A percentile compares a stretch with the other conserved stretches of the same genome.
Conservation (phyloP, 2,797 vertebrate species). For the Sebastes nivosus region DNA sequence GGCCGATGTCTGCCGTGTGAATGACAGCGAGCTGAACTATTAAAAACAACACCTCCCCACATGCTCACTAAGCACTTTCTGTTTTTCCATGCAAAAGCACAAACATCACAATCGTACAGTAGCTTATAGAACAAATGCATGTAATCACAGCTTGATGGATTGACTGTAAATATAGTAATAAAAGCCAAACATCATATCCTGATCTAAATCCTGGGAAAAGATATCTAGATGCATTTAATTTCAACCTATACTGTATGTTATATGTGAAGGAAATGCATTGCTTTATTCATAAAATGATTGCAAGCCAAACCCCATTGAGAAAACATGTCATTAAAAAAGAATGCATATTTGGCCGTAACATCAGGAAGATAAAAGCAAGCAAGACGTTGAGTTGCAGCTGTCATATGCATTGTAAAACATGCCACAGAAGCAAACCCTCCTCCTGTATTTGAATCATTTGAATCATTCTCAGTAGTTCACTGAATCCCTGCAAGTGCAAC, state of each 20-base stretch:
- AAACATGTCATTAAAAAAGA: not conserved
- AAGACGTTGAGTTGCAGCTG: not conserved
- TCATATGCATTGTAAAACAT: not conserved
- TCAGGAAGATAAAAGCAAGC: not conserved
- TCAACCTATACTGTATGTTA: not conserved
- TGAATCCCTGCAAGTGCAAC: not conserved
- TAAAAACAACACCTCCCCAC: constrained; percentile 50
- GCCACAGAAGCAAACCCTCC: not conserved
- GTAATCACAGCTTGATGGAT: not conserved
- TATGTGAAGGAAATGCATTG: not conserved
- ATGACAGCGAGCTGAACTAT: constrained; percentile 65
- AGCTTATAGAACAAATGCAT: not conserved
- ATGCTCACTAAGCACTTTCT: constrained; percentile 13
- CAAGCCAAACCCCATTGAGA: not conserved
- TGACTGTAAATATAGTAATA: not conserved
- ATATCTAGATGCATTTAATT: not conserved
- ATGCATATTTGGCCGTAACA: not conserved
- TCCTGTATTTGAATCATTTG: not conserved
- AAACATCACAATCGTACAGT: not conserved
- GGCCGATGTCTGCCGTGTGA: constrained; percentile 77
- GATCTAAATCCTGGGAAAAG: not conserved
- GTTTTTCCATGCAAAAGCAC: not conserved
- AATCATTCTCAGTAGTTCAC: not conserved
- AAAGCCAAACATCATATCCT: not conserved
- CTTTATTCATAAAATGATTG: not conserved